Evolutionary conservation across 2,797 vertebrate genomes (phyloP).

Genomic region (Amazonetta brasiliensis): DNA sequence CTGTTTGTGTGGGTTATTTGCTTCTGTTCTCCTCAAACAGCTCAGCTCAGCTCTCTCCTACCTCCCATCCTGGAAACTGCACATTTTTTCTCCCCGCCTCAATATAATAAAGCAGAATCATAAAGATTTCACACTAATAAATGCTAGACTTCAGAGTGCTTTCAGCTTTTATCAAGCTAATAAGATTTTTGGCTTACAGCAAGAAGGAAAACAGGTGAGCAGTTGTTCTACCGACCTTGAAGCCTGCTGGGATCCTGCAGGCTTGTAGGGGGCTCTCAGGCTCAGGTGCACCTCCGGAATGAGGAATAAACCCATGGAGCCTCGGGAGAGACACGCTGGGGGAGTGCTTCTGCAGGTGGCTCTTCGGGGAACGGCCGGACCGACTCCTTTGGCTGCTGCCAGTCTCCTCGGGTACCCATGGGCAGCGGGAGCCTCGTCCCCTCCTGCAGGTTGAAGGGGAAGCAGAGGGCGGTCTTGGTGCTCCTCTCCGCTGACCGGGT

Average conservation of each 20-base stretch:
- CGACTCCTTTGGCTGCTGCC: background rate
- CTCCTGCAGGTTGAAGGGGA: background rate
- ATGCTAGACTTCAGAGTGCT: slow-evolving; percentile 22
- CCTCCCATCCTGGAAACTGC: accelerated
- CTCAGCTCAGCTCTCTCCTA: accelerated
- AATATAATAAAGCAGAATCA: background rate
- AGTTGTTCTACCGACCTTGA: background rate
- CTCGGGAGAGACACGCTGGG: accelerated
- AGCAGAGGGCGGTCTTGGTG: accelerated
- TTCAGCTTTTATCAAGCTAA: slow-evolving; percentile 29
- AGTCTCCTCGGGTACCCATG: background rate
- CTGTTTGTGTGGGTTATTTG: background rate
- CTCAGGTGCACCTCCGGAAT: background rate
- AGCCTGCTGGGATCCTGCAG: background rate
- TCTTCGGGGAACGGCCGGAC: background rate
- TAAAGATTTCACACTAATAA: slow-evolving; percentile 31
- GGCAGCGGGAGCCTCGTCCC: accelerated
- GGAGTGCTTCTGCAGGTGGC: background rate
- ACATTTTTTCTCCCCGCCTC: background rate
- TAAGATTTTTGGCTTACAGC: slow-evolving; percentile 10
- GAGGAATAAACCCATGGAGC: background rate
- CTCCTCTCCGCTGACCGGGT: accelerated
- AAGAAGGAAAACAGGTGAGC: background rate
- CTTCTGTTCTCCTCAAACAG: accelerated
- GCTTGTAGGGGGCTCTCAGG: background rate